Evolutionary conservation across 2,797 vertebrate genomes (phyloP).

Genomic region (Micrastur ruficollis): DNA sequence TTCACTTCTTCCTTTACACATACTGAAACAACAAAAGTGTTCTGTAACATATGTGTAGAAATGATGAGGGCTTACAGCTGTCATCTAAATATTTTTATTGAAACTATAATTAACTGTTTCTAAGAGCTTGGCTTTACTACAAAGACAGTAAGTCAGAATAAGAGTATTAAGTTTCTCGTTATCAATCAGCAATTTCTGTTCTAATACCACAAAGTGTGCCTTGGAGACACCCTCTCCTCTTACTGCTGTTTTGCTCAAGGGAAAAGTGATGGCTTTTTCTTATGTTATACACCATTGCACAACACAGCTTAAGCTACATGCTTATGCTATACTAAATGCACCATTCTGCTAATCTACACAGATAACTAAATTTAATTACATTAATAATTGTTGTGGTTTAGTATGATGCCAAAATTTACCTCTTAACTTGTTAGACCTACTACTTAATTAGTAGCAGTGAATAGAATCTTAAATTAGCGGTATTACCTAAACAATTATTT

Average conservation of each 20-base stretch:
- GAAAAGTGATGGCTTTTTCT: not conserved
- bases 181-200: slow-evolving; percentile 22
- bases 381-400: slow-evolving; percentile 51
- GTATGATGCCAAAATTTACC: not conserved
- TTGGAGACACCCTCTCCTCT: not conserved
- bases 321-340: not conserved
- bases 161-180: slow-evolving; percentile 38
- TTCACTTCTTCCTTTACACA: not conserved
- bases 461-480: not conserved
- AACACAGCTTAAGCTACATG: not conserved
- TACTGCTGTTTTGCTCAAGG: not conserved
- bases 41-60: not conserved
- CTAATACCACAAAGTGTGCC: not conserved
- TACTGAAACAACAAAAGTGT: not conserved
- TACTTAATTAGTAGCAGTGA: slow-evolving; percentile 36
- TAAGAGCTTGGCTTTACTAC: slow-evolving; percentile 44
- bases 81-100: slow-evolving; percentile 32
- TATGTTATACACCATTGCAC: not conserved
- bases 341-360: slow-evolving; percentile 17
- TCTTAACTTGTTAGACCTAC: slow-evolving; percentile 3
- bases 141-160: slow-evolving; percentile 11
- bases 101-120: slow-evolving; percentile 53
- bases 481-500: not conserved
- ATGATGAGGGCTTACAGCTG: slow-evolving; percentile 37
- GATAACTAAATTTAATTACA: slow-evolving; percentile 51